Conservation (phyloP, 2,888 invertebrate species). For the Lycophotia porphyrea region DNA sequence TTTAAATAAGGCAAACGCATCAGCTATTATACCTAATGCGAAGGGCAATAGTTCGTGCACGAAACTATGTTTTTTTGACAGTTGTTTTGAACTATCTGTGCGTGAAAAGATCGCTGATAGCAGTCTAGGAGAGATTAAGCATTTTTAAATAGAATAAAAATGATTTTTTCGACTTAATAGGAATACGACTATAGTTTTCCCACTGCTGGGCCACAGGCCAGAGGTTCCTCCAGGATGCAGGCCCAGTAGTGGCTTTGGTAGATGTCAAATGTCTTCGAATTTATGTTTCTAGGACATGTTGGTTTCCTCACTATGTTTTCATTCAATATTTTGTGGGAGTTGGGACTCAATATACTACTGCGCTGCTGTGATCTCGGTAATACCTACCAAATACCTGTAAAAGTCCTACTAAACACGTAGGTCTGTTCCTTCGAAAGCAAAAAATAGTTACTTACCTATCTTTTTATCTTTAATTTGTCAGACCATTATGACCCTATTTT, state of each 20-base stretch:
- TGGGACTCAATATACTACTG: background rate
- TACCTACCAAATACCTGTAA: background rate
- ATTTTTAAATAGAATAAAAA: background rate
- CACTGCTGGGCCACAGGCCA: background rate
- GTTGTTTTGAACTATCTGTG: constrained; percentile 41
- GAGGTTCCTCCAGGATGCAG: background rate
- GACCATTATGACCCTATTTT: background rate
- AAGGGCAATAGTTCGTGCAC: constrained; percentile 68
- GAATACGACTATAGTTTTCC: background rate
- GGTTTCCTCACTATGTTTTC: background rate
- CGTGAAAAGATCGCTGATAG: constrained; percentile 6
- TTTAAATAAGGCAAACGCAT: constrained; percentile 80
- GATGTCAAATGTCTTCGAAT: background rate
- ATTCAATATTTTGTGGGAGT: background rate
- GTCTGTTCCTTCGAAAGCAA: no score
- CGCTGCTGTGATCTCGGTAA: no score
- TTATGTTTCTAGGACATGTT: background rate
- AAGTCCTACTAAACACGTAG: background rate
- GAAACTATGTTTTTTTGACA: constrained; percentile 58
- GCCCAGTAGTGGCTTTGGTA: background rate
- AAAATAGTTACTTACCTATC: no score
- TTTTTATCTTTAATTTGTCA: background rate
- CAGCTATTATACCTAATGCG: constrained; percentile 77
- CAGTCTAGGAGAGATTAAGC: background rate
- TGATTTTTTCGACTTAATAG: background rate